Base-by-base conservation (phyloP, 1,140 invertebrate genomes). In the Wasmannia auropunctata region DNA sequence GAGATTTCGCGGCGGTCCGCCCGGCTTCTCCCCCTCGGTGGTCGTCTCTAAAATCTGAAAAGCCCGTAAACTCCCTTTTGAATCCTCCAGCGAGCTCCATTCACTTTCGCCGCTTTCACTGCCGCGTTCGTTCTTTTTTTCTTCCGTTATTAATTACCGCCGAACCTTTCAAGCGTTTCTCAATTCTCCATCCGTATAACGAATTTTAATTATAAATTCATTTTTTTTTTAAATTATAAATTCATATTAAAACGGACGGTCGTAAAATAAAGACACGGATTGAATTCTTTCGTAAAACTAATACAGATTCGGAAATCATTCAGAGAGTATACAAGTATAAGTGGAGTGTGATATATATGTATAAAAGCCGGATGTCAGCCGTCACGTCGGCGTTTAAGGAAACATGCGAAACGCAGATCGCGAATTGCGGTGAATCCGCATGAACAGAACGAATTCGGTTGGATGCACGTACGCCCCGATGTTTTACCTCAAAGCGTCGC, bases 1-100 rank as follows among this genome's bases (percentile, higher is more conserved):
- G 31, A 99, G 97, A 91, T 98, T 97, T 86, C 97, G 91, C 3
- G 98, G 98, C 8, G 98, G 96, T 0, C 98, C 98, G 75, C 97
- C 98, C 0, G 98, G 98, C 46, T 94, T 95, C 77, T 95, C 95
- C 14, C 94, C 94, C 46, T 95, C 94, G 0, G 94, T 95, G 16
- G 91, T 95, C 14, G 93, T 92, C 69, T 95, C 94, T 60, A 95
- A 91, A 79, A 95, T 98, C 98, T 98, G 92, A 88, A 94, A 93
- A 81, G 75, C 22, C 37, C 10, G 11, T 25, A 28, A 40, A n/a
- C 2, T 2, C 3, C 25, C 1, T 19, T 3, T n/a, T 22, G 54
- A n/a, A 67, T 46, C 22, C 69, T 43, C 11, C 11, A 8, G 8
- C n/a, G 10, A 28, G 56, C n/a, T 46, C 5, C 25, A 11, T 34